A percentile compares a stretch with the other conserved stretches of the same genome.
Evolutionary conservation across 2,113 vertebrate genomes (phyloP).

Genomic region (Malaclemys terrapin): DNA sequence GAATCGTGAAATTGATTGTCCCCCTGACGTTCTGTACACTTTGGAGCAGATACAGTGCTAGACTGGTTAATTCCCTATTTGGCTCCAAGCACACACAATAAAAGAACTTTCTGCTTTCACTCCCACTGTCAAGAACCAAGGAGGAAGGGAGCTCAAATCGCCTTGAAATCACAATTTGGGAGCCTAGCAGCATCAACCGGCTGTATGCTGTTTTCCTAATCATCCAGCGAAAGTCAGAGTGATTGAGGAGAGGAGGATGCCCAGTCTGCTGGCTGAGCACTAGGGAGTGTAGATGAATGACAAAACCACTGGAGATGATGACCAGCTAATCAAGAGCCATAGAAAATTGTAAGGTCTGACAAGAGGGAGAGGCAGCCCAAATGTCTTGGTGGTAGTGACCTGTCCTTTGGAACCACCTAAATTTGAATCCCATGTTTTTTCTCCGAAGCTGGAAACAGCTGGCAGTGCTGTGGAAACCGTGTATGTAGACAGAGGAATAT

Average conservation of each 20-base stretch:
- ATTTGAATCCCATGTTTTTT: not conserved
- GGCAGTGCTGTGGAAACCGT: not conserved
- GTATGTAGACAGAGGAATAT: not conserved
- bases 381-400: not conserved
- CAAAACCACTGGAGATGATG: not conserved
- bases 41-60: constrained; percentile 30
- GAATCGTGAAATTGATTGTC: constrained; percentile 71
- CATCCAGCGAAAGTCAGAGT: not conserved
- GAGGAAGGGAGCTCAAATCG: constrained; percentile 65
- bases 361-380: not conserved
- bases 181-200: not conserved
- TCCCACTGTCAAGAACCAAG: constrained; percentile 15
- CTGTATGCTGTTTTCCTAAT: constrained; percentile 50
- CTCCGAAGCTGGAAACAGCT: not conserved
- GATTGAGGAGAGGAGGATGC: not conserved
- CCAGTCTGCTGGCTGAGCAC: not conserved
- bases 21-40: not conserved
- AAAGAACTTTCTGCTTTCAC: constrained; percentile 53
- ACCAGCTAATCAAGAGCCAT: not conserved
- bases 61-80: constrained; percentile 55
- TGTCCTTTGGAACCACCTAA: not conserved
- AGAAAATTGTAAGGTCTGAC: not conserved
- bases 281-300: not conserved
- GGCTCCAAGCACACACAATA: constrained; percentile 44
- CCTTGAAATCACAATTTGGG: constrained; percentile 71